Evolutionary conservation across 2,797 vertebrate species (phyloP).

Genomic region (Botia almorhae): DNA sequence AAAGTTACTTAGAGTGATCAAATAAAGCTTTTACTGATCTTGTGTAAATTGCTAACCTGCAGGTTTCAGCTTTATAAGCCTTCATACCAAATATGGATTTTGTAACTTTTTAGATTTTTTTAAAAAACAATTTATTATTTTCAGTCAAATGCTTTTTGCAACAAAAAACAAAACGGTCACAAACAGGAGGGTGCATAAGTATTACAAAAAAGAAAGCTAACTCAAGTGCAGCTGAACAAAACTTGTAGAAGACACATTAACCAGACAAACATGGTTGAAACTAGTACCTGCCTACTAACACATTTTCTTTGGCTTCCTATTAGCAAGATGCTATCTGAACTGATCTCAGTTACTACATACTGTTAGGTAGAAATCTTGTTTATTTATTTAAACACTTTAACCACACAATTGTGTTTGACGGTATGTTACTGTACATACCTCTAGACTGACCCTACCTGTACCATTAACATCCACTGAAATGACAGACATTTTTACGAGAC

Average conservation of each 20-base stretch:
- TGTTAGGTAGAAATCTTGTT: neutral
- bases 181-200: conserved; percentile 15
- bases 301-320: conserved; percentile 34
- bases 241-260: conserved; percentile 51
- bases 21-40: neutral
- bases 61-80: neutral
- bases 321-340: conserved; percentile 16
- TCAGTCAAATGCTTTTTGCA: neutral
- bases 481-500: neutral
- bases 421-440: conserved; percentile 3
- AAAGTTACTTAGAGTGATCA: neutral
- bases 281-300: conserved; percentile 67
- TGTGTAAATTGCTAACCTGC: neutral
- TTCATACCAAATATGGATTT: neutral
- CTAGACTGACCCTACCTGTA: conserved; percentile 30
- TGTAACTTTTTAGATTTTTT: neutral
- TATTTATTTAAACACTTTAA: conserved; percentile 18
- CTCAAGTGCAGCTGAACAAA: conserved; percentile 48
- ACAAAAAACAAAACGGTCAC: neutral
- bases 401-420: conserved; percentile 24
- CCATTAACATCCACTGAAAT: conserved; percentile 35
- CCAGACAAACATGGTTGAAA: conserved; percentile 47
- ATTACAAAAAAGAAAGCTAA: conserved; percentile 47
- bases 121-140: neutral
- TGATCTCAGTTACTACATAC: conserved; percentile 23